Conservation (phyloP, 2,797 vertebrate species). For the Melanotaenia pygmaea region DNA sequence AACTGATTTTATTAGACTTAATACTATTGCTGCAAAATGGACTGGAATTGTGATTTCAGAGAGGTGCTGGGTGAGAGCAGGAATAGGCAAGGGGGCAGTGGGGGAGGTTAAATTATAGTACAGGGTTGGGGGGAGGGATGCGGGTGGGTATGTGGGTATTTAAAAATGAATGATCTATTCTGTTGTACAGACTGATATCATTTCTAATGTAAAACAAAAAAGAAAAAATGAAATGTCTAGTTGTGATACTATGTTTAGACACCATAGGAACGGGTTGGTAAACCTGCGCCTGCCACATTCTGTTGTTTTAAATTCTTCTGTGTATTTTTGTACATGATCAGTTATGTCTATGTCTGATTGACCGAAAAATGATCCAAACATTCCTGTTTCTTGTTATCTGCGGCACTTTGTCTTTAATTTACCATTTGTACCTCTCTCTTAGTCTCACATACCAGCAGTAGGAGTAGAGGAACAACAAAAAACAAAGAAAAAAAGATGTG, state of each 20-base stretch:
- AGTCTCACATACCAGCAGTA: conserved; percentile 81
- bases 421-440: conserved; percentile 71
- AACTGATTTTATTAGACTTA: conserved; percentile 72
- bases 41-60: conserved; percentile 79
- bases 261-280: conserved; percentile 65
- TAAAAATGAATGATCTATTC: conserved; percentile 84
- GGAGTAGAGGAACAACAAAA: conserved; percentile 71
- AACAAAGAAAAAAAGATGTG: conserved; percentile 52
- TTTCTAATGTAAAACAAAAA: conserved; percentile 76
- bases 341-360: conserved; percentile 57
- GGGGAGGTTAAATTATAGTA: conserved; percentile 46
- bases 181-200: conserved; percentile 81
- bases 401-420: conserved; percentile 68
- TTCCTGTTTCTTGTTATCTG: conserved; percentile 70
- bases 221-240: conserved; percentile 72
- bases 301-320: conserved; percentile 75
- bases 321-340: conserved; percentile 72
- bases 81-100: conserved; percentile 14
- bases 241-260: conserved; percentile 78
- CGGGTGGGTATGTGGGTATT: conserved; percentile 63
- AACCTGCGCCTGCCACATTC: conserved; percentile 78
- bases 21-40: conserved; percentile 79
- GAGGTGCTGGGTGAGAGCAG: conserved; percentile 43
- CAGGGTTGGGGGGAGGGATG: conserved; percentile 38
- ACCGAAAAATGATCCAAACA: conserved; percentile 58